Evolutionary conservation across 2,113 vertebrate species (phyloP).

Genomic region (Protobothrops mucrosquamatus): DNA sequence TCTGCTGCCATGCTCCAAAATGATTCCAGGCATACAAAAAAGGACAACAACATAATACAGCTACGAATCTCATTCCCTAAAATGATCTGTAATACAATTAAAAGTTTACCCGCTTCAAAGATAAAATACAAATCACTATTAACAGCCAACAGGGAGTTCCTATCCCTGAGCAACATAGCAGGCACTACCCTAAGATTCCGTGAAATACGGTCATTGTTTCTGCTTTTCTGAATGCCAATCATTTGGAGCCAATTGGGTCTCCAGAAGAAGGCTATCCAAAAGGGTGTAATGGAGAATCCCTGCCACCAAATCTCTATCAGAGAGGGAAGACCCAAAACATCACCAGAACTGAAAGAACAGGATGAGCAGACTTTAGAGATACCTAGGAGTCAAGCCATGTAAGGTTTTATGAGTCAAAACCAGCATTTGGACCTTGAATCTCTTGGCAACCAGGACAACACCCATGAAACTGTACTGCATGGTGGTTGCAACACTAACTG

Average conservation of each 20-base stretch:
- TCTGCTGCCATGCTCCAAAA: neutral
- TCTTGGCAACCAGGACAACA: neutral
- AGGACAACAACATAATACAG: neutral
- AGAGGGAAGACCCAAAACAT: neutral
- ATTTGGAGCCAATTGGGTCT: neutral
- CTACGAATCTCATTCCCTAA: neutral
- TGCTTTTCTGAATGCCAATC: neutral
- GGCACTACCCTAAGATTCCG: neutral
- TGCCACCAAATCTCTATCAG: neutral
- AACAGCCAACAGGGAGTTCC: neutral
- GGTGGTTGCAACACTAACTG: neutral
- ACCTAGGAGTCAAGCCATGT: neutral
- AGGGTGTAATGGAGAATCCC: neutral
- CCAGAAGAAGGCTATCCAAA: neutral
- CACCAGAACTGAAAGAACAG: neutral
- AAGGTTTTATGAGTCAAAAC: neutral
- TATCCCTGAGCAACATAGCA: neutral
- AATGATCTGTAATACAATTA: neutral
- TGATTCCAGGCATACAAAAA: neutral
- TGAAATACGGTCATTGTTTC: neutral
- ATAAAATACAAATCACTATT: neutral
- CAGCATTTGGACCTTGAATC: neutral
- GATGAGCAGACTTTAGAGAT: neutral
- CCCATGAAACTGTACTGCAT: neutral
- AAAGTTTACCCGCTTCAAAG: neutral